Base-by-base conservation (phyloP, 2,113 vertebrate species). In the Castor canadensis region DNA sequence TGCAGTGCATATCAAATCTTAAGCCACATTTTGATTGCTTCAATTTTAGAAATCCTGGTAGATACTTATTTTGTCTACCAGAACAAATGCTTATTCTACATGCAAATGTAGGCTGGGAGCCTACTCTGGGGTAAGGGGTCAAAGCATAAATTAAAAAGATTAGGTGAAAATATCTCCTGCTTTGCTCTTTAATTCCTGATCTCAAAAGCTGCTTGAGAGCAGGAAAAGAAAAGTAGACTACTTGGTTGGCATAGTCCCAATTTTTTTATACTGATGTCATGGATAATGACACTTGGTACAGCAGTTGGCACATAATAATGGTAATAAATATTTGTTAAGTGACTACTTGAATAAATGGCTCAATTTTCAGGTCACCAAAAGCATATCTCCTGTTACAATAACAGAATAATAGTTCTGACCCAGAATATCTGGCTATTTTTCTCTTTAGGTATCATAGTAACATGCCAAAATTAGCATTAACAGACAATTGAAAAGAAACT, bases 291-390 rank as follows among this genome's bases (percentile, higher is more conserved):
- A 72, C 16, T 52, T 12, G 17, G 6, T 54, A 24, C 26, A 79
- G 19, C 52, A 58, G 45, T 49, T 87, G 28, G 6, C 20, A 60
- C 4, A 67, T 26, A 67, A 19, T 88, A 95, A 80, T 20, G 45
- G 2, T 56, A 92, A 81, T 58, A 87, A 92, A 43, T 54, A 22
- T 95, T 89, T 93, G 28, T 82, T 91, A 77, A 92, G 76, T 81
- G 38, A 91, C 49, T 77, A 95, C 80, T 69, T 69, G 49, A 91
- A 60, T 47, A 85, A 77, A 54, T 79, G 20, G 84, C 22, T 62
- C 30, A 66, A 73, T n/a, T 32, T 2, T 24, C 43, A 56, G 26
- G 5, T 38, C 30, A 64, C 12, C n/a, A 43, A 66, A 95, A 87
- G 30, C 32, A 81, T 2, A 11, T 87, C 58, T 93, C 35, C 32